Base-by-base conservation (phyloP, 1,140 invertebrate genomes). In the Leptinotarsa defecta region DNA sequence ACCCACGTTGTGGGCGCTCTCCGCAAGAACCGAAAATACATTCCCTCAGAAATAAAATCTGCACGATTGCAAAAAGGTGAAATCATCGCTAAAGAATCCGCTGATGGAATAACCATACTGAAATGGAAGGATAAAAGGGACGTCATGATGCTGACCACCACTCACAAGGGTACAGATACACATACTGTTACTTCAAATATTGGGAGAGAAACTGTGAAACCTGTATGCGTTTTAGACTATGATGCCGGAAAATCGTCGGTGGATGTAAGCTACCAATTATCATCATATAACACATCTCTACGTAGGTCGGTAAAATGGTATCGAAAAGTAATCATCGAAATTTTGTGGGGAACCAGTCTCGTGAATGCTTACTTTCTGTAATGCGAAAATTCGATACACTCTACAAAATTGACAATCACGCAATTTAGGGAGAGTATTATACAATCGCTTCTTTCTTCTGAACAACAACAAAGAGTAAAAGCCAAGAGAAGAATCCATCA, bases 1-100 rank as follows among this genome's bases (percentile, higher is more conserved):
- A 77, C 76, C 20, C 76, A 77, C 69, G 61, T 86, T 17, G 79
- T 86, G 76, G 86, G 87, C 71, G 88, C 86, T 75, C 68, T 88
- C 72, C 76, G 83, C 68, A 78, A 79, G 74, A 77, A 76, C 24
- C n/a, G 84, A 71, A 85, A 84, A 79, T 78, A 79, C 68, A 79
- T 84, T 48, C 84, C 85, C 20, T 80, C 82, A 76, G 81, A 34
- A 17, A 57, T 75, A n/a, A 20, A 48, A n/a, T 17, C 34, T n/a
- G 17, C 65, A n/a, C 69, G 70, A 71, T 20, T 75, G 13, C 69
- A 75, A 73, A 75, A 71, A 74, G 65, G 70, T 19, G 76, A 79
- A 73, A 71, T 71, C 13, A 70, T 52, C 27, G 64, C 34, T 17
- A 73, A 74, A 74, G 63, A 79, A 74, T 73, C 20, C 48, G 52